Base-by-base conservation (phyloP, 2,888 invertebrate genomes). In the Tetramorium bicarinatum region DNA sequence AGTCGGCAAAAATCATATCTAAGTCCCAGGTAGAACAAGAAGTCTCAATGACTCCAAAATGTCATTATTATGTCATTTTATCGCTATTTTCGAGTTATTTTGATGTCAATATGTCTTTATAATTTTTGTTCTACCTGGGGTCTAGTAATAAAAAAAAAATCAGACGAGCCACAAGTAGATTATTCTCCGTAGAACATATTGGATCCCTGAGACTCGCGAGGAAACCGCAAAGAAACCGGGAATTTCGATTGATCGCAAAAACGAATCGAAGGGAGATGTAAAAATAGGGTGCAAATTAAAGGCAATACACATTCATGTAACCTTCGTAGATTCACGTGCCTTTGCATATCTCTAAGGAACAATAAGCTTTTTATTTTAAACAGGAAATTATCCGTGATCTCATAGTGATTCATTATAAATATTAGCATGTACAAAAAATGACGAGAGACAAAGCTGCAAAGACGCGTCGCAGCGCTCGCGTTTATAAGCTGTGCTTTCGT, bases 361-460 rank as follows among this genome's bases (percentile, higher is more conserved):
- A 61, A 74, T 61, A 61, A 75, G 49, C 21, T 52, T 76, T 34
- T 76, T 76, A 76, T 76, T 76, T 67, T 76, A 67, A 76, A 76
- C 76, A 64, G 29, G 7, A 34, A 62, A 62, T 44, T 18, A 49
- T 2, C 6, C 15, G n/a, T 61, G 38, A 66, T 21, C n/a, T 49
- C n/a, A 52, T 52, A 52, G 49, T 15, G 34, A 76, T 64, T 76
- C 49, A 18, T 66, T 76, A 76, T 76, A 76, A 76, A 76, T 76
- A 76, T 38, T 34, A 52, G 52, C 52, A 66, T 76, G 25, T 76
- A 76, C 52, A 76, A 76, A 76, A 66, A 18, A 64, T 21, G 25
- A 38, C 13, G 52, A 76, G 52, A 62, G 47, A 62, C 15, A 62
- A 75, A 29, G 62, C 61, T 62, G 34, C 38, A 18, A 52, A 34